Percentiles rank a stretch among this genome's conserved stretches.
Evolutionary conservation across 1,140 invertebrate species (phyloP).

Genomic region (Acromyrmex charruanus): DNA sequence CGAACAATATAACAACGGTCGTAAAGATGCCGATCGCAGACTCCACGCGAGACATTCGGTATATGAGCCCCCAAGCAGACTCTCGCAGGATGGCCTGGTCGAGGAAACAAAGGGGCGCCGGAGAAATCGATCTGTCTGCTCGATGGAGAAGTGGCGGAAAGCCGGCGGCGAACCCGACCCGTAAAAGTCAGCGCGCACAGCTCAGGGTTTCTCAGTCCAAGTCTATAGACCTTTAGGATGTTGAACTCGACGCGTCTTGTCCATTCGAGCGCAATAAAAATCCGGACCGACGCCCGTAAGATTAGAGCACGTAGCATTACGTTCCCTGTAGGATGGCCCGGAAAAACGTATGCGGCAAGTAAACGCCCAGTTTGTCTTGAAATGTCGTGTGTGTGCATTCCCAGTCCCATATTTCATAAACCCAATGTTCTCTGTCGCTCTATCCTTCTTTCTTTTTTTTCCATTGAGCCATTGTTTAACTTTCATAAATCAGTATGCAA

Average conservation of each 20-base stretch:
- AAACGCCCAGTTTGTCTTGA: background rate
- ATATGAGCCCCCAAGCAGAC: slow-evolving; percentile 12
- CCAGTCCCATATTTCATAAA: background rate
- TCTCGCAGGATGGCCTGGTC: slow-evolving; percentile 14
- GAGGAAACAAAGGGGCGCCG: slow-evolving; percentile 74
- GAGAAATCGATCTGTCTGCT: slow-evolving; percentile 81
- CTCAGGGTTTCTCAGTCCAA: slow-evolving; percentile 34
- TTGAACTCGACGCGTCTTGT: slow-evolving; percentile 34
- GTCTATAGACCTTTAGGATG: slow-evolving; percentile 44
- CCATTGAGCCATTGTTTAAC: background rate
- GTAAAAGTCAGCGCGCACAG: slow-evolving; percentile 50
- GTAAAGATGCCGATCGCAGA: slow-evolving; percentile 59
- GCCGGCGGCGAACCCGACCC: slow-evolving; percentile 34
- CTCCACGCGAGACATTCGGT: slow-evolving; percentile 45
- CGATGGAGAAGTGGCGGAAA: slow-evolving; percentile 61
- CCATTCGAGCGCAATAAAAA: slow-evolving; percentile 26
- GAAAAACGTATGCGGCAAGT: background rate
- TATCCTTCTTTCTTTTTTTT: background rate
- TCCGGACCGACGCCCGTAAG: slow-evolving; percentile 20
- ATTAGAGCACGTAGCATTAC: slow-evolving; percentile 23
- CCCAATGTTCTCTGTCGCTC: background rate
- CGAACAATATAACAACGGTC: background rate
- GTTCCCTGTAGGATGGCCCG: background rate
- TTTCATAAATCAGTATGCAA: background rate
- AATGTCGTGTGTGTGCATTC: background rate